Conservation (phyloP, 2,113 vertebrate species). For the Colius striatus region DNA sequence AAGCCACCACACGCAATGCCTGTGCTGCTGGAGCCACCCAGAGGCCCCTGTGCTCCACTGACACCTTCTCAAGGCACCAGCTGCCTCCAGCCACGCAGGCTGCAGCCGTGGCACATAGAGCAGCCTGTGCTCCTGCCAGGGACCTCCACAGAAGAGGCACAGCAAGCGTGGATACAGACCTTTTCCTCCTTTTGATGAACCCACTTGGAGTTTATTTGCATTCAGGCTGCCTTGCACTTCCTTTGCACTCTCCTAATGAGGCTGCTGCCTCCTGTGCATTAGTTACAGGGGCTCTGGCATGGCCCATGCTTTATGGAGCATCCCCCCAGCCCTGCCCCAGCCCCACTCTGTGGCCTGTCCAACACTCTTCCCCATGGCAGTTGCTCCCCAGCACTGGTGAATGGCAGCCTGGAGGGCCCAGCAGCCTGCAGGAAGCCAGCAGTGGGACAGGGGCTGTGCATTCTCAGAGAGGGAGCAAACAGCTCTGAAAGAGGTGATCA, state of each 20-base stretch:
- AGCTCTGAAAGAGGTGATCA: not conserved
- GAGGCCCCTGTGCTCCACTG: not conserved
- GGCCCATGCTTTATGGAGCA: not conserved
- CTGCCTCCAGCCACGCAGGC: rapidly evolving
- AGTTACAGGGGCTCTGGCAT: not conserved
- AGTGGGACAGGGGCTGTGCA: rapidly evolving
- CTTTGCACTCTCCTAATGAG: not conserved
- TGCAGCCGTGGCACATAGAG: too few relatives aligned
- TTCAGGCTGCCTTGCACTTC: not conserved
- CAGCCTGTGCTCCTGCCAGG: not conserved
- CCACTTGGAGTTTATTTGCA: not conserved
- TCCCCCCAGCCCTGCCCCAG: not conserved
- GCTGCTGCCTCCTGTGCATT: not conserved
- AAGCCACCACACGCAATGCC: not conserved
- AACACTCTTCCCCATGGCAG: rapidly evolving
- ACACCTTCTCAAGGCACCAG: not conserved
- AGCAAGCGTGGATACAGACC: not conserved
- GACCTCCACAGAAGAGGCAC: not conserved
- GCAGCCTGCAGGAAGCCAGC: not conserved
- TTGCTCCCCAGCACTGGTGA: not conserved
- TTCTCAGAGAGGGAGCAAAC: not conserved
- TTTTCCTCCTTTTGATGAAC: not conserved
- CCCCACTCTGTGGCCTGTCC: not conserved
- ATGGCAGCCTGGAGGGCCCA: not conserved
- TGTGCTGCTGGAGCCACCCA: conserved; percentile 34